Evolutionary conservation across 2,113 vertebrate genomes (phyloP), one percentile per base, ranked within the genome.

Genomic region (Anseranas semipalmata): DNA sequence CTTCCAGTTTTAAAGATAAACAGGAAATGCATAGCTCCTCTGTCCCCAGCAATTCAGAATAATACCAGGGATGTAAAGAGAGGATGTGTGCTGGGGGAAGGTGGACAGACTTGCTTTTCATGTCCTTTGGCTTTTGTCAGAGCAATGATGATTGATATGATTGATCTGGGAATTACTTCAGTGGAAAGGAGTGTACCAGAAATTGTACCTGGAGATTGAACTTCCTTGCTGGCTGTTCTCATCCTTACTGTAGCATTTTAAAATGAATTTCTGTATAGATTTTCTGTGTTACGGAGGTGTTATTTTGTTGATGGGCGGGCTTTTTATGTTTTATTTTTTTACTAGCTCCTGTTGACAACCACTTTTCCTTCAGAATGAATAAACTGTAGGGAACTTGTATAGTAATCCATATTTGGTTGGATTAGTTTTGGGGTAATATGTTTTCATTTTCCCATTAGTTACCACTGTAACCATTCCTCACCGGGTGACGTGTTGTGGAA

Each of bases 11-110:
- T 59, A 67, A 62, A 62, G 79, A 92, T 93, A 95, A 97, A 96
- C 96, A 97, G 97, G 97, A 97, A 97, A 93, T 20, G 24, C 97
- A 93, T 62, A 91, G 66, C 93, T 75, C 4, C 62, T 85, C 9
- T n/a, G 81, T 79, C 59, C 62, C 91, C 85, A 85, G 92, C 82
- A 43, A 2, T 25, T 72, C 46, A 52, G 79, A 87, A 85, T 27
- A 68, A 81, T 20, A 13, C 53, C 62, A 67, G 82, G 53, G 37
- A 27, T 30, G 60, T 2, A 4, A 52, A 58, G 28, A 24, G 85
- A 68, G 84, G 90, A 33, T 30, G 33, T 66, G 39, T 35, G 63
- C 90, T 27, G 77, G 63, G 60, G 55, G 75, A 28, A 25, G 39
- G 30, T 27, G 28, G 25, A 28, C 52, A 5, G 67, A n/a, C 52